phyloP scores from a whole-genome alignment of 2,888 invertebrate genomes.

The Leucophenga maculata region DNA sequence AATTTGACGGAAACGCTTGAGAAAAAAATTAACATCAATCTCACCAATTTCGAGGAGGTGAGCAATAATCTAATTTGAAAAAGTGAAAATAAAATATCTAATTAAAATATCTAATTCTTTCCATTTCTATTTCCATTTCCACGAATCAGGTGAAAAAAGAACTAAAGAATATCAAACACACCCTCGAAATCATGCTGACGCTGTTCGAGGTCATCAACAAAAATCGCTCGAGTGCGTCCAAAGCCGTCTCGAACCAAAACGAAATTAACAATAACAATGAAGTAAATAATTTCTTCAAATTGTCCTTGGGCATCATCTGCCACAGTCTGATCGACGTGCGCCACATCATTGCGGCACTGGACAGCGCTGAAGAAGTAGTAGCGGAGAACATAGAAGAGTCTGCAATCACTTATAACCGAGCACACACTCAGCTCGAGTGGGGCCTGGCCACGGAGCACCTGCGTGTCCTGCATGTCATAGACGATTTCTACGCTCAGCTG shows the following conservation, averaged over 20 bases:
- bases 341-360: neutral
- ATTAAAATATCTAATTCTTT: too few species aligned
- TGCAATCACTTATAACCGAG: neutral
- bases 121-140: too few species aligned
- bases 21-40: neutral
- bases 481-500: constrained; percentile 31
- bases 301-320: neutral
- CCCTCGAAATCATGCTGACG: neutral
- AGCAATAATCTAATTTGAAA: too few species aligned
- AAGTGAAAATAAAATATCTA: too few species aligned
- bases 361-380: neutral
- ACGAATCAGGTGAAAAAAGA: neutral
- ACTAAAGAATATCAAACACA: neutral
- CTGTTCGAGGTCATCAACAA: neutral
- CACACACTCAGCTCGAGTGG: neutral
- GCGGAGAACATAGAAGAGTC: neutral
- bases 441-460: constrained; percentile 37
- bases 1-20: neutral
- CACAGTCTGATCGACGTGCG: neutral
- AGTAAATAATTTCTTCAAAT: neutral
- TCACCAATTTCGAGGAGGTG: neutral
- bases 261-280: too few species aligned
- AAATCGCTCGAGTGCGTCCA: neutral
- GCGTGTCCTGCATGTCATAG: constrained; percentile 34
- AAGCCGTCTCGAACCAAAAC: neutral